A percentile compares a stretch with the other conserved stretches of the same genome.
Conservation (phyloP, 2,888 invertebrate genomes). For the Agriopis marginaria region DNA sequence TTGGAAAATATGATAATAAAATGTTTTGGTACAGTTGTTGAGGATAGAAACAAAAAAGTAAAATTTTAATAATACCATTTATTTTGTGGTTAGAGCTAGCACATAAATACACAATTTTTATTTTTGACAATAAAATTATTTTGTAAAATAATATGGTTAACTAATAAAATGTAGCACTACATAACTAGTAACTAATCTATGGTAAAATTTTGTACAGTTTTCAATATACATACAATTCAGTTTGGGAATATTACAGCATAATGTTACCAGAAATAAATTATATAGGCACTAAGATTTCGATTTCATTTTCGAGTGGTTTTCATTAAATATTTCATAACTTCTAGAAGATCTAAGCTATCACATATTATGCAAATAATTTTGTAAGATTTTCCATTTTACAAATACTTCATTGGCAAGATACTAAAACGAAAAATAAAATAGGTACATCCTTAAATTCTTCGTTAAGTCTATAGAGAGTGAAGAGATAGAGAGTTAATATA, state of each 20-base stretch:
- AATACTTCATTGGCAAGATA: slow-evolving; percentile 85
- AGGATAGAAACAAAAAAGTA: slow-evolving; percentile 35
- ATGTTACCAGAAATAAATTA: slow-evolving; percentile 64
- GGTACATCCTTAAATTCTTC: slow-evolving; percentile 72
- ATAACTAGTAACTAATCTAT: slow-evolving; percentile 63
- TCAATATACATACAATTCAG: slow-evolving; percentile 54
- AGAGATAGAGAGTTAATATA: slow-evolving; percentile 73
- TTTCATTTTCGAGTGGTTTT: slow-evolving; percentile 63
- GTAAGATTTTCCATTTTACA: slow-evolving; percentile 70
- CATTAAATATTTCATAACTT: slow-evolving; percentile 65
- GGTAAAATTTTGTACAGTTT: slow-evolving; percentile 79
- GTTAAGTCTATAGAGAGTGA: slow-evolving; percentile 81
- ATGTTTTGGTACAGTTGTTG: not conserved
- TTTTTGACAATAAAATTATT: slow-evolving; percentile 69
- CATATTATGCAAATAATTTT: slow-evolving; percentile 73
- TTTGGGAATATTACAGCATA: slow-evolving; percentile 51
- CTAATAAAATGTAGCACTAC: slow-evolving; percentile 73
- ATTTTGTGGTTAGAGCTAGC: slow-evolving; percentile 81
- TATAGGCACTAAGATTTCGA: slow-evolving; percentile 65
- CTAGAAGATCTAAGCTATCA: slow-evolving; percentile 83
- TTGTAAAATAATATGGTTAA: slow-evolving; percentile 71
- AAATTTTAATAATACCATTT: slow-evolving; percentile 76
- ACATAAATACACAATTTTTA: slow-evolving; percentile 73
- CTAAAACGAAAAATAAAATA: slow-evolving; percentile 67
- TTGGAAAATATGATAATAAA: too few relatives aligned